A percentile compares a stretch with the other conserved stretches of the same genome.
These are phyloP conservation scores for Allolobophora icterica DNA, from an alignment of 2,888 invertebrate species.

Conservation along the genomic window DNA sequence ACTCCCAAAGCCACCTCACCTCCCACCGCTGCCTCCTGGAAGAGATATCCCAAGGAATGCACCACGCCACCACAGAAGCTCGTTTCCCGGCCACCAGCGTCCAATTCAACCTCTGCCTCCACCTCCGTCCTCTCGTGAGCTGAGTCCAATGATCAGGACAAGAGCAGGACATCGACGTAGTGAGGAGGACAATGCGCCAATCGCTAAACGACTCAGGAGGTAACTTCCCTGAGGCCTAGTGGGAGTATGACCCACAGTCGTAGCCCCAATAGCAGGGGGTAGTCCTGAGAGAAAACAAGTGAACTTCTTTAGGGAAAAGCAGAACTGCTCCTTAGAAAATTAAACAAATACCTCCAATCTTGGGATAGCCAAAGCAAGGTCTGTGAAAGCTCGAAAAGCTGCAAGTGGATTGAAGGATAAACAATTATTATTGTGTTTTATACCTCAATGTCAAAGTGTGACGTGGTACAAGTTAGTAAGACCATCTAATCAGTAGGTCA, in stretches of 20 bases:
- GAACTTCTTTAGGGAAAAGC: background rate
- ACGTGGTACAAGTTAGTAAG: too few relatives aligned
- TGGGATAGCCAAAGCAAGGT: background rate
- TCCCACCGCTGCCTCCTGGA: slow-evolving; percentile 7
- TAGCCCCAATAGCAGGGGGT: too few relatives aligned
- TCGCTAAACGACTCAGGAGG: slow-evolving; percentile 41
- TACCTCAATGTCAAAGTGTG: too few relatives aligned
- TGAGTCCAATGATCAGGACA: slow-evolving; percentile 35
- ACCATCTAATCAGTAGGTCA: too few relatives aligned
- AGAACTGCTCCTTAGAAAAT: background rate
- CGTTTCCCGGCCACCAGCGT: background rate
- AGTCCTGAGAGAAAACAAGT: background rate
- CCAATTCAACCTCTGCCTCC: background rate
- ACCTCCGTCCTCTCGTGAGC: slow-evolving; percentile 22
- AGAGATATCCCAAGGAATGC: background rate
- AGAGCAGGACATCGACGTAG: slow-evolving; percentile 34
- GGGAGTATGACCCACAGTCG: too few relatives aligned
- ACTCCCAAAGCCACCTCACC: slow-evolving; percentile 18
- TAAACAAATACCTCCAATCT: background rate
- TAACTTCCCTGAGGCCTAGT: background rate
- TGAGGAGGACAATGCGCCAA: slow-evolving; percentile 43
- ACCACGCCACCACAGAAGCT: background rate
- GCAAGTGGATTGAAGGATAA: too few relatives aligned
- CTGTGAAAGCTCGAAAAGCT: background rate
- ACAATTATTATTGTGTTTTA: too few relatives aligned